These are phyloP conservation scores for Eilema depressum DNA, from an alignment of 2,888 invertebrate genomes.

Conservation along the genomic window DNA sequence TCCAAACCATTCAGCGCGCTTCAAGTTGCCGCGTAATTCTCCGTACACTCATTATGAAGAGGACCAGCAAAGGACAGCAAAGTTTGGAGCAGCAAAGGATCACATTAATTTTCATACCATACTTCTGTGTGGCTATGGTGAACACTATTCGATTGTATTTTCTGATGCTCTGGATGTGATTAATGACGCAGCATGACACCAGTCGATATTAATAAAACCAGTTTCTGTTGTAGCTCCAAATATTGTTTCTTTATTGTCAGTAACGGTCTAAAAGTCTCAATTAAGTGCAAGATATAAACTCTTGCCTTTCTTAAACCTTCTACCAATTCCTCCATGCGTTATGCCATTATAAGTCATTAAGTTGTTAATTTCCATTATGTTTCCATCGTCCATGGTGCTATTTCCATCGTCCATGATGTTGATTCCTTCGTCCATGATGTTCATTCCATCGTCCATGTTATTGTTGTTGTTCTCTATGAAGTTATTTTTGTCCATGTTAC, in stretches of 20 bases:
- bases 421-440: background rate
- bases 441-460: background rate
- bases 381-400: background rate
- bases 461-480: too few relatives aligned
- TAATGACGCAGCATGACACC: too few relatives aligned
- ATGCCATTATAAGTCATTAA: background rate
- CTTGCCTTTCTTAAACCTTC: background rate
- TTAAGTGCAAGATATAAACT: background rate
- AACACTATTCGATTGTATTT: too few relatives aligned
- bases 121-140: too few relatives aligned
- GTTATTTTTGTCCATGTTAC: too few relatives aligned
- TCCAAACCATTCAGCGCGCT: too few relatives aligned
- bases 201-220: background rate
- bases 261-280: background rate
- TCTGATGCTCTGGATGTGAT: too few relatives aligned
- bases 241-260: background rate
- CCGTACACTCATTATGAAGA: too few relatives aligned
- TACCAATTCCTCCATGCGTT: background rate
- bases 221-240: background rate
- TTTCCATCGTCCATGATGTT: background rate
- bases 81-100: too few relatives aligned
- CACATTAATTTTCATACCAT: too few relatives aligned
- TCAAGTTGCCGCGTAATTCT: too few relatives aligned
- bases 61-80: too few relatives aligned
- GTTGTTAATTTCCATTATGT: background rate